Conservation (phyloP, 2,797 vertebrate genomes). For the Paratrypauchen microcephalus region DNA sequence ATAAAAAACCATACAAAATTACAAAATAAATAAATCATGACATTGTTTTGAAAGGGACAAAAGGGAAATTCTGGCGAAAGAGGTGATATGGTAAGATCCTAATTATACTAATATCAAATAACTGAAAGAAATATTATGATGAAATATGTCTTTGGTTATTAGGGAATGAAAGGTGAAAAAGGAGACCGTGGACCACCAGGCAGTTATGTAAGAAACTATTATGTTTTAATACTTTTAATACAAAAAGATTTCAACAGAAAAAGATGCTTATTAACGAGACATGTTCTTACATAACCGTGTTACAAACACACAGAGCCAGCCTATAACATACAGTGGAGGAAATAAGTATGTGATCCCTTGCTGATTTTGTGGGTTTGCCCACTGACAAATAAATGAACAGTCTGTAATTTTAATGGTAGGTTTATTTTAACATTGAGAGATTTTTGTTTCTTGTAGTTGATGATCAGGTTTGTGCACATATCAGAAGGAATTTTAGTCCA, state of each 20-base stretch:
- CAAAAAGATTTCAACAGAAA: background rate
- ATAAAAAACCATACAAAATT: background rate
- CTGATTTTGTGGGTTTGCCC: no score
- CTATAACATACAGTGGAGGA: no score
- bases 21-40: background rate
- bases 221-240: background rate
- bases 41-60: slow-evolving; percentile 81
- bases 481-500: no score
- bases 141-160: slow-evolving; percentile 43
- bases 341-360: no score
- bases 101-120: background rate
- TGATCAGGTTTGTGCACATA: no score
- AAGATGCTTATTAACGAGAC: background rate
- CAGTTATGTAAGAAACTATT: slow-evolving; percentile 74
- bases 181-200: slow-evolving; percentile 85
- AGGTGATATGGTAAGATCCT: slow-evolving; percentile 85
- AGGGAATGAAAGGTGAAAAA: slow-evolving; percentile 88
- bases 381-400: no score
- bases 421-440: no score
- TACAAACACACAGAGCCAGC: background rate
- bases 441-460: no score
- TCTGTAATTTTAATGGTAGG: no score
- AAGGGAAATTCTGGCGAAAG: slow-evolving; percentile 85
- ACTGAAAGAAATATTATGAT: background rate
- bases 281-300: background rate